Percentiles rank a stretch among this genome's conserved stretches.
Conservation (phyloP, 2,888 invertebrate species). For the Apoderus coryli region DNA sequence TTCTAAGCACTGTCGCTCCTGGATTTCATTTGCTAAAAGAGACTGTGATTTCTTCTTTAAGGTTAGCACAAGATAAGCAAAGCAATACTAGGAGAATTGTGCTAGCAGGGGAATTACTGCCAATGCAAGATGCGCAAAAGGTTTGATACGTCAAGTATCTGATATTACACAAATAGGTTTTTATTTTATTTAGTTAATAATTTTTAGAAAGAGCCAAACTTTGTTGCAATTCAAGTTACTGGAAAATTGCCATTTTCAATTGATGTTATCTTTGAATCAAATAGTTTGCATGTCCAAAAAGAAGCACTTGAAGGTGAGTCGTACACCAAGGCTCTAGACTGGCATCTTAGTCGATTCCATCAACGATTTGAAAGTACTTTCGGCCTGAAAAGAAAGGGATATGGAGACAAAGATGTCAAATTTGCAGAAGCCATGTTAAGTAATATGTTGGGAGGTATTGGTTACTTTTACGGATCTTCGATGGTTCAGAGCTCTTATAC, state of each 20-base stretch:
- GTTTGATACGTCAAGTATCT: constrained; percentile 27
- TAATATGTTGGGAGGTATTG: constrained; percentile 91
- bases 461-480: constrained; percentile 90
- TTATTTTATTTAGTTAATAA: constrained; percentile 3
- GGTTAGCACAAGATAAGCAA: constrained; percentile 40
- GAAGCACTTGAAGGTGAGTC: constrained; percentile 42
- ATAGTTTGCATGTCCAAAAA: constrained; percentile 43
- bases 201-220: constrained; percentile 46
- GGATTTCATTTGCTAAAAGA: constrained; percentile 61
- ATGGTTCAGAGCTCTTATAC: constrained; percentile 69
- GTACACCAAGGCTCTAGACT: constrained; percentile 49
- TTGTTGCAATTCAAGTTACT: constrained; percentile 63
- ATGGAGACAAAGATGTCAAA: constrained; percentile 44
- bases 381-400: constrained; percentile 28
- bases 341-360: constrained; percentile 50
- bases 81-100: constrained; percentile 40
- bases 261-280: constrained; percentile 73
- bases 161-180: neutral
- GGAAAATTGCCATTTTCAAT: constrained; percentile 66
- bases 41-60: constrained; percentile 55
- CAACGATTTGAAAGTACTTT: neutral
- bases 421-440: constrained; percentile 79
- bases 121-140: too few relatives aligned
- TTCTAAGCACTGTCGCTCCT: constrained; percentile 53
- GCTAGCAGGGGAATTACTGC: constrained; percentile 45